phyloP scores from a whole-genome alignment of 2,888 invertebrate genomes.

The Meloe dianella region DNA sequence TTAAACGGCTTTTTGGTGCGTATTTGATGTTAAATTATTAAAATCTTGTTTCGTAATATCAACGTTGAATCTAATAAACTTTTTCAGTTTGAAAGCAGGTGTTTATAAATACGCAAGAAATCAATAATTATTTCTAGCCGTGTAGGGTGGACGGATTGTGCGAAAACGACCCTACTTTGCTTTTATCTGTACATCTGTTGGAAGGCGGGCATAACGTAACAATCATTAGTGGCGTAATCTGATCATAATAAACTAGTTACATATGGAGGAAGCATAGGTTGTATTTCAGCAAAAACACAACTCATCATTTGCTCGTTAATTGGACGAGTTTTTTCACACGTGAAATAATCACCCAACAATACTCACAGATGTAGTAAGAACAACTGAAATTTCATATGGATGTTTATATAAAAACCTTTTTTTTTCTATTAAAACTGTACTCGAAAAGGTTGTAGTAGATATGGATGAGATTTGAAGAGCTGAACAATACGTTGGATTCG shows the following conservation, averaged over 20 bases:
- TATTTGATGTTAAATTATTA: constrained; percentile 45
- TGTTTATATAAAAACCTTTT: neutral
- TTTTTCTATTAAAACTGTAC: neutral
- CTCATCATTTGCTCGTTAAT: neutral
- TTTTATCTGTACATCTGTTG: constrained; percentile 25
- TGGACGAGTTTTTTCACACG: constrained; percentile 15
- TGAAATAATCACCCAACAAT: neutral
- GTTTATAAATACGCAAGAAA: neutral
- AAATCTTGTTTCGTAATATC: constrained; percentile 38
- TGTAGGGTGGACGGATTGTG: neutral
- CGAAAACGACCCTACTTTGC: neutral
- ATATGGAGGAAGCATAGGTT: constrained; percentile 26
- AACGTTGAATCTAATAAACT: constrained; percentile 39
- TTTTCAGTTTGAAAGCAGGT: constrained; percentile 10
- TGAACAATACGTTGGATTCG: constrained; percentile 32
- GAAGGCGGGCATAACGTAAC: constrained; percentile 22
- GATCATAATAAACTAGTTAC: constrained; percentile 32
- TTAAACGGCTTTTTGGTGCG: constrained; percentile 43
- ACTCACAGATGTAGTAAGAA: neutral
- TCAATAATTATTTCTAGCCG: neutral
- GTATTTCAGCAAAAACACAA: constrained; percentile 25
- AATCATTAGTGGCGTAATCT: constrained; percentile 32
- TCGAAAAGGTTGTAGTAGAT: neutral
- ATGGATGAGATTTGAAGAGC: neutral
- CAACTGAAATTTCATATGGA: neutral